Conservation (phyloP, 2,888 invertebrate species). For the Omphaloscelis lunosa region DNA sequence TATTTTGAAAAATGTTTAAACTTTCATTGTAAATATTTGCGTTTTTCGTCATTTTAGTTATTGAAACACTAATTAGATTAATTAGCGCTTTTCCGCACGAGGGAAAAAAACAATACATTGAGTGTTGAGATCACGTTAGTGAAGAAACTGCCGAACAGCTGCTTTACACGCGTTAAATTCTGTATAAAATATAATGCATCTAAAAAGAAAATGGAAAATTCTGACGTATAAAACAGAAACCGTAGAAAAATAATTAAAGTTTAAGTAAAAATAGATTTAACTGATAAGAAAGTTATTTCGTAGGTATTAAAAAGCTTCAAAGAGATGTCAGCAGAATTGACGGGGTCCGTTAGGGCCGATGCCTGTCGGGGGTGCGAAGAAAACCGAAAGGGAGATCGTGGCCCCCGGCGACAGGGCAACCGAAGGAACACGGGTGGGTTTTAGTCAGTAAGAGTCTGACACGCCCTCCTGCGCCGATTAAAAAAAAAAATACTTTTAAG, state of each 20-base stretch:
- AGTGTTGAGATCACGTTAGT: slow-evolving; percentile 5
- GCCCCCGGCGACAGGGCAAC: too few species aligned
- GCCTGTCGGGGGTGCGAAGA: too few species aligned
- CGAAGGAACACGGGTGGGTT: too few species aligned
- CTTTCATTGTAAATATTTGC: slow-evolving; percentile 55
- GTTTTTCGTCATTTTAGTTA: slow-evolving; percentile 36
- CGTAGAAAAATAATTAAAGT: neutral
- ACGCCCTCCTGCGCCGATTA: too few species aligned
- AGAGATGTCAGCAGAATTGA: too few species aligned
- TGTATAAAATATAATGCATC: too few species aligned
- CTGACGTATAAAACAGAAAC: neutral
- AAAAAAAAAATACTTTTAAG: neutral
- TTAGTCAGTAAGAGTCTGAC: too few species aligned
- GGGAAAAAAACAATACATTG: slow-evolving; percentile 10
- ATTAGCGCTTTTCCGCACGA: slow-evolving; percentile 35
- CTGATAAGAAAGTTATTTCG: too few species aligned
- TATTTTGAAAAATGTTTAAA: slow-evolving; percentile 3
- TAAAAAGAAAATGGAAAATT: neutral
- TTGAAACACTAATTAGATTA: slow-evolving; percentile 54
- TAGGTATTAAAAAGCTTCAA: too few species aligned
- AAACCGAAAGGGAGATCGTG: too few species aligned
- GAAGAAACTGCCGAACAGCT: neutral
- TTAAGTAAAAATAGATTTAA: neutral
- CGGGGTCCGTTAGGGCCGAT: too few species aligned
- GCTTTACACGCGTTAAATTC: neutral